phyloP scores from a whole-genome alignment of 2,113 vertebrate genomes.

The Salvator merianae region DNA sequence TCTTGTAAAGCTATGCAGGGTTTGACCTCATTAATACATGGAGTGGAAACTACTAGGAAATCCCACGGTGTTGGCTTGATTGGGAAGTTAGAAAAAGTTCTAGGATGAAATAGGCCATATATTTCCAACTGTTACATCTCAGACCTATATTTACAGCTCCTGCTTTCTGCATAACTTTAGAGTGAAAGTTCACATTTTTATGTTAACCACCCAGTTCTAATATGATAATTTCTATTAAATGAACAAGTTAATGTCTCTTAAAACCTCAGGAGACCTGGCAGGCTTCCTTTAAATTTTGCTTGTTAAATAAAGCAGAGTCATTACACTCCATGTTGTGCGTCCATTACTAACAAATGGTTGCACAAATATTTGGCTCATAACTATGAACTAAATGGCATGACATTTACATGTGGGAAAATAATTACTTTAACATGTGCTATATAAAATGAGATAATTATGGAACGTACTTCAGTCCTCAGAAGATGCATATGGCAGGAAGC shows the following conservation, averaged over 20 bases:
- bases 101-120: neutral
- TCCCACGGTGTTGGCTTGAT: too few relatives aligned
- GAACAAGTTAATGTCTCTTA: constrained; percentile 24
- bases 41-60: too few relatives aligned
- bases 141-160: neutral
- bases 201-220: constrained; percentile 19
- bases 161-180: fast-evolving
- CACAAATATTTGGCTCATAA: constrained; percentile 80
- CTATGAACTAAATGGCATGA: constrained; percentile 75
- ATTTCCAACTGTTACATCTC: neutral
- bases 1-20: too few relatives aligned
- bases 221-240: constrained; percentile 33
- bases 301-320: constrained; percentile 63
- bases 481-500: neutral
- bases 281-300: constrained; percentile 68
- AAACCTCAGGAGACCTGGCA: constrained; percentile 33
- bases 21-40: too few relatives aligned
- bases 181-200: neutral
- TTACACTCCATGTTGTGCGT: constrained; percentile 72
- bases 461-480: constrained; percentile 26
- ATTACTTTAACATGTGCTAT: constrained; percentile 76
- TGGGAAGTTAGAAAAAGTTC: neutral
- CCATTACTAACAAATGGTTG: constrained; percentile 75
- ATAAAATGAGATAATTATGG: constrained; percentile 73
- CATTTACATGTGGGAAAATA: constrained; percentile 78